Base-by-base conservation (phyloP, 92 coral and sea anemone genomes). In the Epizoanthus rinbou region DNA sequence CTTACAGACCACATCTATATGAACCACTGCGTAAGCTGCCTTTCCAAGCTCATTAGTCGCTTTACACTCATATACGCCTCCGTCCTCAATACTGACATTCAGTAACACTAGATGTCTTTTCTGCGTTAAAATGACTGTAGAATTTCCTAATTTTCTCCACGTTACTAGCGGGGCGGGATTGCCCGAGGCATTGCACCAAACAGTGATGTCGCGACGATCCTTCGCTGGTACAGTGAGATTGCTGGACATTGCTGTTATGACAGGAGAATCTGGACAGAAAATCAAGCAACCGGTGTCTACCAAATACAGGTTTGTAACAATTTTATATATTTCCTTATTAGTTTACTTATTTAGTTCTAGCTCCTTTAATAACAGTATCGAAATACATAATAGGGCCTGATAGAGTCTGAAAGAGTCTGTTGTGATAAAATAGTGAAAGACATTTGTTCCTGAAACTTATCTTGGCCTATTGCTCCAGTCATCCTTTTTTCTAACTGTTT, bases 21-120 rank as follows among this genome's bases (percentile, higher is more conserved):
- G 82, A 14, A 62, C 41, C 5, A 59, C 67, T 65, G 90, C 89
- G 35, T 80, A 39, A 22, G 92, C 89, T 11, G 92, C 81, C 35
- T 86, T 94, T 4, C 95, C 93, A 41, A 85, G 8, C 17, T 88
- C 93, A 72, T 93, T 93, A 13, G 74, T n/a, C 54, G 94, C 94
- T 37, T 57, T 56, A 39, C 98, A 93, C 24, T 80, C 69, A 67
- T 91, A 93, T 24, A 81, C 76, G 17, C 94, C 95, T 9, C 59
- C 76, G n/a, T 93, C 87, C 3, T 43, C 57, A 57, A 64, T 39
- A 64, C 73, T 57, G 52, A 81, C 89, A 57, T 74, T 75, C 57
- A 56, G 45, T 1, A 93, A 69, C 21, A 87, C 69, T 56, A 93
- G 84, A 14, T 28, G 43, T 31, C 54, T 79, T 50, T 87, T 86